Percentiles rank a stretch among this genome's conserved stretches.
phyloP scores from a whole-genome alignment of 2,797 vertebrate genomes.

The Anguilla anguilla region DNA sequence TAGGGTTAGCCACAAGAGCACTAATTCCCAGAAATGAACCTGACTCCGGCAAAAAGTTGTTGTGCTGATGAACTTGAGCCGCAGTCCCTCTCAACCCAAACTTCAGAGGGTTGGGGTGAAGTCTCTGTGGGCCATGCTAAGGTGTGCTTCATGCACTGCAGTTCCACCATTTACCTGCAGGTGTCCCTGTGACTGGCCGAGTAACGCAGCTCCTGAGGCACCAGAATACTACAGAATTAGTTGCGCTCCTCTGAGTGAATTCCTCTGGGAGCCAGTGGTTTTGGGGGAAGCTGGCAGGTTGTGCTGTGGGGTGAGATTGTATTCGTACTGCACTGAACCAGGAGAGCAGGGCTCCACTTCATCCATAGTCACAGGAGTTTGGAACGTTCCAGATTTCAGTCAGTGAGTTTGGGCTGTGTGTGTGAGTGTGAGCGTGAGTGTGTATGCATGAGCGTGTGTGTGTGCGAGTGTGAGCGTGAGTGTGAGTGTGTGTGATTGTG shows the following conservation, averaged over 20 bases:
- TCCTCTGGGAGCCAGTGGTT: too few species aligned
- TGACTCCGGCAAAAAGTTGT: conserved; percentile 55
- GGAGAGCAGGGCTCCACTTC: too few species aligned
- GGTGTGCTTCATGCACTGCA: not conserved
- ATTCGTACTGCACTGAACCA: too few species aligned
- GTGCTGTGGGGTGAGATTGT: too few species aligned
- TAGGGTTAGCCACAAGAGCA: conserved; percentile 7
- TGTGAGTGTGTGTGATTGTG: not conserved
- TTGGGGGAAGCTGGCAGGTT: too few species aligned
- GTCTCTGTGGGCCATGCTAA: not conserved
- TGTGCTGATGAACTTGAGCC: conserved; percentile 41
- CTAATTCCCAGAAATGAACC: conserved; percentile 53
- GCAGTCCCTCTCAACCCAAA: conserved; percentile 44
- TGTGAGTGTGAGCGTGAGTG: not conserved
- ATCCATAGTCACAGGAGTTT: too few species aligned
- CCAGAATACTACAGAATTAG: not conserved
- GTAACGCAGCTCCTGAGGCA: not conserved
- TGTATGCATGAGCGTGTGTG: not conserved
- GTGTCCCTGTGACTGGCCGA: not conserved
- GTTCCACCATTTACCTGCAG: conserved; percentile 8
- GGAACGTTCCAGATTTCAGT: too few species aligned
- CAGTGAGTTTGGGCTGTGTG: too few species aligned
- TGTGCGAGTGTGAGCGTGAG: not conserved
- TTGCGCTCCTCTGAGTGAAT: not conserved
- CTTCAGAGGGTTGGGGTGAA: not conserved